Base-by-base conservation (phyloP, 1,140 invertebrate species). In the Drosophila arawakana region DNA sequence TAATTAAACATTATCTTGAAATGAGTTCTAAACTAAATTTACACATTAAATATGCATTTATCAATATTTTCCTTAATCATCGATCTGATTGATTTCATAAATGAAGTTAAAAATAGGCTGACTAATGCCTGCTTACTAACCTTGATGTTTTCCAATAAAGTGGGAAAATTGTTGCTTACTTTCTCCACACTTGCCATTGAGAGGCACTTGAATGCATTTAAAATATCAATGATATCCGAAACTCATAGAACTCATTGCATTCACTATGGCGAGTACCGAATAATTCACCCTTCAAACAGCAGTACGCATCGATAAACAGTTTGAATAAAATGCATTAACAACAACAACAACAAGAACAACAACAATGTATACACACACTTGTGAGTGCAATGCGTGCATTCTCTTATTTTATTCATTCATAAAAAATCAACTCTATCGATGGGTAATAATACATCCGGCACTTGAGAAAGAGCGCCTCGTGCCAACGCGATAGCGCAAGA, bases 191-290 rank as follows among this genome's bases (percentile, higher is more conserved):
- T 46, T 4, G 13, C 13, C 57, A 35, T 59, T 25, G 10, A 39
- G 60, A 43, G 25, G 52, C 80, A 80, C 83, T 88, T 74, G 41
- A 77, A 75, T 44, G 37, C 58, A 76, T 68, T 79, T 35, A 44
- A 58, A 68, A 73, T 74, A 82, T 86, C 75, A 80, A 74, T 88
- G 70, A 80, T 86, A 77, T 86, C 79, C 79, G 76, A 63, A 80
- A 57, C 52, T 71, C 71, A 86, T 79, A 71, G 68, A 63, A 44
- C 18, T 18, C 44, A 44, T 1, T 39, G 57, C 34, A 52, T 35
- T 57, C 52, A 50, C 35, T 43, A 3, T 21, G 43, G 7, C 11
- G 74, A 75, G 47, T 71, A 25, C 37, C 11, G 30, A 62, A 62
- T 74, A 49, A 74, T 46, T 69, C 50, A 35, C 54, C 39, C 58